phyloP scores from a whole-genome alignment of 2,113 vertebrate species.

The Acrocephalus kingi region DNA sequence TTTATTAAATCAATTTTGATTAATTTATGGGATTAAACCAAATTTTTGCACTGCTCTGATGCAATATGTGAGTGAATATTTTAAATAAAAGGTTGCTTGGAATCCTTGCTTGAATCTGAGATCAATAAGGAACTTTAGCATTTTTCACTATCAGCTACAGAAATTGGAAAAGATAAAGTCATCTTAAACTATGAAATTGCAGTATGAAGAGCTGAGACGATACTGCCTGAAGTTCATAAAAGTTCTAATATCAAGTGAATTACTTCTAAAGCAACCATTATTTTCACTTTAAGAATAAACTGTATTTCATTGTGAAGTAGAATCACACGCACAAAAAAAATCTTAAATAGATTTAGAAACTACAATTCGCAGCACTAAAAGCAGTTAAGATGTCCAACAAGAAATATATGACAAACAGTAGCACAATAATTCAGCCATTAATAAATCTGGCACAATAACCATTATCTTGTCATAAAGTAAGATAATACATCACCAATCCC shows the following conservation, averaged over 20 bases:
- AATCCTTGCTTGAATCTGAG: neutral
- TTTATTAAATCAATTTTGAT: neutral
- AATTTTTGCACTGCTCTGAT: neutral
- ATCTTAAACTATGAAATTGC: neutral
- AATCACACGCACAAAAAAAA: neutral
- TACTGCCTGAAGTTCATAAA: neutral
- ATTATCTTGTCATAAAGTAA: constrained; percentile 19
- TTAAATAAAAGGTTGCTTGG: neutral
- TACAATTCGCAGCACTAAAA: constrained; percentile 10
- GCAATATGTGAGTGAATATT: neutral
- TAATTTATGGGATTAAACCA: neutral
- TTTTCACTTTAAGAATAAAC: neutral
- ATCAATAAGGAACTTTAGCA: neutral
- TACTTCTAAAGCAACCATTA: constrained; percentile 18
- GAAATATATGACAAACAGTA: constrained; percentile 22
- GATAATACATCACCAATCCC: neutral
- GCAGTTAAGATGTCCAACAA: constrained; percentile 4
- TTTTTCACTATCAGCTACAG: neutral
- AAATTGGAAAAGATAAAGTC: neutral
- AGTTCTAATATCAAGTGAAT: neutral
- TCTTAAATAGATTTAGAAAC: constrained; percentile 45
- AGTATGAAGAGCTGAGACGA: neutral
- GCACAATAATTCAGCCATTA: constrained; percentile 27
- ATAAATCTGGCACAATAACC: constrained; percentile 16
- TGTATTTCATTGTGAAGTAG: constrained; percentile 18